Evolutionary conservation across 2,888 invertebrate genomes (phyloP), one percentile per base, ranked within the genome.

Genomic region (Alloscopus bannaensis): DNA sequence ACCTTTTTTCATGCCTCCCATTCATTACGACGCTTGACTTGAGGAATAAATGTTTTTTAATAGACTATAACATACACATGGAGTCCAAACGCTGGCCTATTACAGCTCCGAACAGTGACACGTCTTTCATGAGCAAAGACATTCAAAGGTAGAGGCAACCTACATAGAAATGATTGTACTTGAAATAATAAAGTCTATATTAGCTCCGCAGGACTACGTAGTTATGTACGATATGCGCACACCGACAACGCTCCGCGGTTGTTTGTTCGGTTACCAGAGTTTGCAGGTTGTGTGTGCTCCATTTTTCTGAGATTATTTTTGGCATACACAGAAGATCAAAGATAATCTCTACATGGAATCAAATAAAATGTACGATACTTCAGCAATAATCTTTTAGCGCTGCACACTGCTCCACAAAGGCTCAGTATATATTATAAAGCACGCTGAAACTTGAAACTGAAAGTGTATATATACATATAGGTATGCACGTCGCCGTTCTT

Each of bases 301-400:
- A 76, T 62, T 76, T 75, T 76, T 69, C 69, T 52, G 69, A 29
- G 68, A 76, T 76, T 76, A 76, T 76, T 76, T 76, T 69, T 76
- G 76, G 76, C 76, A 68, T 76, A 76, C n/a, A n/a, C 76, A 76
- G 68, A 76, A 76, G 76, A 76, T 76, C 76, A 69, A 62, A 60
- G 76, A 76, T 76, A 76, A 69, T 69, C 68, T 68, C 60, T 68
- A 45, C 69, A 69, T 76, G 69, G 69, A 79, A 71, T 78, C 64
- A 71, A 78, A 65, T 65, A 71, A 76, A 60, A 55, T 16, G 50
- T 24, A 55, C 55, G 22, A 24, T 18, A 47, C 18, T 18, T 4
- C 50, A 47, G 6, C n/a, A n/a, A n/a, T n/a, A n/a, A n/a, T n/a
- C n/a, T n/a, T n/a, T n/a, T n/a, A n/a, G n/a, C n/a, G n/a, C n/a